Evolutionary conservation across 53 echinoderm and acorn worm genomes (phyloP).

Genomic region (Apostichopus leukothele): DNA sequence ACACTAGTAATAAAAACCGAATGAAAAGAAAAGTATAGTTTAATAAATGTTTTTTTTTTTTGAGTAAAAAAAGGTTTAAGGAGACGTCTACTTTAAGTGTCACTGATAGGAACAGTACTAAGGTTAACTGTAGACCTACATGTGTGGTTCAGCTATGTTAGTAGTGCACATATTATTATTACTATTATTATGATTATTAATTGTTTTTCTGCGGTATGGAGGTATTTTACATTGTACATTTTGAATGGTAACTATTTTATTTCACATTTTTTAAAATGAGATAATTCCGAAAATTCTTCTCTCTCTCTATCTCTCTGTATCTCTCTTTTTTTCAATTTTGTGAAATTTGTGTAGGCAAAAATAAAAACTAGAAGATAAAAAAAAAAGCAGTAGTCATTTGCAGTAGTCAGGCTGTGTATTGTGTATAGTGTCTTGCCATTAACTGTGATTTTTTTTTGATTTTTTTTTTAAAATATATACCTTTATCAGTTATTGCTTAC

Average conservation of each 20-base stretch:
- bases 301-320: too few species aligned
- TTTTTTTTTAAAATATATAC: too few species aligned
- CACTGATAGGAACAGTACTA: slow-evolving; percentile 11
- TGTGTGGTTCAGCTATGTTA: neutral
- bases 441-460: neutral
- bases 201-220: neutral
- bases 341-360: neutral
- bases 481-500: too few species aligned
- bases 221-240: slow-evolving; percentile 14
- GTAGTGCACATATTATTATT: neutral
- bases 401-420: neutral
- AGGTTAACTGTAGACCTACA: neutral
- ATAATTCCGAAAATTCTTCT: too few species aligned
- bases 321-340: neutral
- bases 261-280: neutral
- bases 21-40: too few species aligned
- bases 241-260: slow-evolving; percentile 7
- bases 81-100: neutral
- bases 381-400: neutral
- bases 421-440: slow-evolving; percentile 7
- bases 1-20: too few species aligned
- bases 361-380: too few species aligned
- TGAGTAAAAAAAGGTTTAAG: too few species aligned
- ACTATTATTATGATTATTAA: neutral
- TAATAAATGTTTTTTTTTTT: too few species aligned